phyloP scores from a whole-genome alignment of 1,140 invertebrate genomes.

The Mya arenaria region DNA sequence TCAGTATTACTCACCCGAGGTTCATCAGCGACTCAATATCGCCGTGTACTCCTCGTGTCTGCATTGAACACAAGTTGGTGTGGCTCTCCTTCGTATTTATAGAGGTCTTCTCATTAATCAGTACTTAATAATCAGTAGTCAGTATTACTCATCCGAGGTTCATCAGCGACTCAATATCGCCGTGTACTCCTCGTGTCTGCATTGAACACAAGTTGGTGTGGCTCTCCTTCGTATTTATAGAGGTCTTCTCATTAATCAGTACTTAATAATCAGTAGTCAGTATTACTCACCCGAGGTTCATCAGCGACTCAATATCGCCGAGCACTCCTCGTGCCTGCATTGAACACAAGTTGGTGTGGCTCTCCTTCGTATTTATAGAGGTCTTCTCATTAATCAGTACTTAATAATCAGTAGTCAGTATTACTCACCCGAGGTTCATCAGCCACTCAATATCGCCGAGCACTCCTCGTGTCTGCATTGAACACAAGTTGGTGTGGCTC shows the following conservation, averaged over 20 bases:
- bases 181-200: conserved; percentile 70
- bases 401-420: too few relatives aligned
- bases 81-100: conserved; percentile 64
- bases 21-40: conserved; percentile 74
- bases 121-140: too few relatives aligned
- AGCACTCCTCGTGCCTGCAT: conserved; percentile 72
- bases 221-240: conserved; percentile 64
- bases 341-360: conserved; percentile 68
- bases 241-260: too few relatives aligned
- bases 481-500: conserved; percentile 68
- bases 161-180: conserved; percentile 74
- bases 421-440: conserved; percentile 52
- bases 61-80: conserved; percentile 70
- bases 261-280: too few relatives aligned
- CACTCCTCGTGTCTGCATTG: conserved; percentile 69
- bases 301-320: conserved; percentile 75
- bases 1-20: conserved; percentile 12
- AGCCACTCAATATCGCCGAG: conserved; percentile 76
- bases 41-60: conserved; percentile 72
- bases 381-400: too few relatives aligned
- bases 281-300: conserved; percentile 54
- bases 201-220: conserved; percentile 70
- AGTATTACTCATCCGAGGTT: conserved; percentile 54
- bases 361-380: conserved; percentile 65
- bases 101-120: too few relatives aligned